Conservation (phyloP, 2,888 invertebrate genomes). For the Drosophila merina region DNA sequence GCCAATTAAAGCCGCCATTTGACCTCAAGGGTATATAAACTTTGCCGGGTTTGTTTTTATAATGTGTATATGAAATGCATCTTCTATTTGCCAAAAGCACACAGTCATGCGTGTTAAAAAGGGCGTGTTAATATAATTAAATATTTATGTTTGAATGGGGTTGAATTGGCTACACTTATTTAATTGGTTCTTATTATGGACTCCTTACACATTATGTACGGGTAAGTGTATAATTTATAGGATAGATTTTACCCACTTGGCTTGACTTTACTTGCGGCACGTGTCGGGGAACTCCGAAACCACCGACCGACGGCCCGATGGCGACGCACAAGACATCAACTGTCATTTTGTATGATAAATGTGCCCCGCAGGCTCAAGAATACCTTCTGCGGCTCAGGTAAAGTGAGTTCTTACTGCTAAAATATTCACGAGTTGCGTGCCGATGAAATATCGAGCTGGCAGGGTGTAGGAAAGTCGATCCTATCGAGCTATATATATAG, state of each 20-base stretch:
- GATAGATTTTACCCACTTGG: neutral
- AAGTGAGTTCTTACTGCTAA: conserved; percentile 51
- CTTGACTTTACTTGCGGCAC: conserved; percentile 38
- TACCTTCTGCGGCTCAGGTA: conserved; percentile 46
- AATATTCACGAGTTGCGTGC: conserved; percentile 50
- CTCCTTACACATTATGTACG: too few relatives aligned
- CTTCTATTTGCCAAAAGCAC: too few relatives aligned
- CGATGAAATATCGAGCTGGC: neutral
- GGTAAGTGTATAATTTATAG: neutral
- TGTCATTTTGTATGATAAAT: conserved; percentile 53
- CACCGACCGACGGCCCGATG: conserved; percentile 8
- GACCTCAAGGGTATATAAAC: too few relatives aligned
- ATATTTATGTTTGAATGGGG: too few relatives aligned
- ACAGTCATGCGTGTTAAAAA: too few relatives aligned
- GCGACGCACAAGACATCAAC: conserved; percentile 48
- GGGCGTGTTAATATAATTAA: too few relatives aligned
- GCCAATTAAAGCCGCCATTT: too few relatives aligned
- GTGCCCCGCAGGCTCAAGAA: conserved; percentile 13
- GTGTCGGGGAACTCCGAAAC: conserved; percentile 44
- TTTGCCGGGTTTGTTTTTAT: too few relatives aligned
- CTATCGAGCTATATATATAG: neutral
- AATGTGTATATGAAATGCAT: too few relatives aligned
- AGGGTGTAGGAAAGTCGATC: conserved; percentile 2
- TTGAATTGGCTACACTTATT: too few relatives aligned
- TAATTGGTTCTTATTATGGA: too few relatives aligned